A percentile compares a stretch with the other conserved stretches of the same genome.
Evolutionary conservation across 2,888 invertebrate genomes (phyloP).

Genomic region (Ashinkailepas kermadecensis): DNA sequence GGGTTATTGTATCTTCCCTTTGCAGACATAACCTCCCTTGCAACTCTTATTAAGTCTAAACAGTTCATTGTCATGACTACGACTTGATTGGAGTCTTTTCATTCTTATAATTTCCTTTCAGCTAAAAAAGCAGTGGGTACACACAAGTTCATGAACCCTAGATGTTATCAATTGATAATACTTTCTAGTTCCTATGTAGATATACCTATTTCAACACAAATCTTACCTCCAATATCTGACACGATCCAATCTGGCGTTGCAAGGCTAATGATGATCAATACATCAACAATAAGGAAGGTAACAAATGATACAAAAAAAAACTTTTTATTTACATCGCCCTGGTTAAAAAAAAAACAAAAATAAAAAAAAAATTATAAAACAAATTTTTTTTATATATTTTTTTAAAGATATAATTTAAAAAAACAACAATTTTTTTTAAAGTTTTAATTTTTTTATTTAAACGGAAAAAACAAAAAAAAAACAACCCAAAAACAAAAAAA

Average conservation of each 20-base stretch:
- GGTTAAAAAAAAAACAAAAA: not conserved
- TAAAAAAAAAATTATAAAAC: not conserved
- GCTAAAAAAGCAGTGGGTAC: too few species aligned
- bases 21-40: too few species aligned
- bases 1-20: too few species aligned
- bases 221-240: constrained; percentile 81
- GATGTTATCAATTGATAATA: too few species aligned
- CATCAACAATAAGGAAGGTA: constrained; percentile 83
- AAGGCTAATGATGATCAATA: constrained; percentile 85
- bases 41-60: too few species aligned
- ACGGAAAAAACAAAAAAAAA: too few species aligned
- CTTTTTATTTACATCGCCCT: constrained; percentile 67
- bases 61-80: too few species aligned
- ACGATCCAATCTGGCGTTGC: constrained; percentile 96
- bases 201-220: not conserved
- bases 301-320: constrained; percentile 84
- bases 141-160: too few species aligned
- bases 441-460: not conserved
- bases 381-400: not conserved
- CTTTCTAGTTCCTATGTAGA: not conserved
- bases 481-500: too few species aligned
- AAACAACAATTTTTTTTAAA: not conserved
- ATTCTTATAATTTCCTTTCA: too few species aligned
- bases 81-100: too few species aligned
- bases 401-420: not conserved